Evolutionary conservation across 1,140 invertebrate species (phyloP).

Genomic region (Probaryconus sp.): DNA sequence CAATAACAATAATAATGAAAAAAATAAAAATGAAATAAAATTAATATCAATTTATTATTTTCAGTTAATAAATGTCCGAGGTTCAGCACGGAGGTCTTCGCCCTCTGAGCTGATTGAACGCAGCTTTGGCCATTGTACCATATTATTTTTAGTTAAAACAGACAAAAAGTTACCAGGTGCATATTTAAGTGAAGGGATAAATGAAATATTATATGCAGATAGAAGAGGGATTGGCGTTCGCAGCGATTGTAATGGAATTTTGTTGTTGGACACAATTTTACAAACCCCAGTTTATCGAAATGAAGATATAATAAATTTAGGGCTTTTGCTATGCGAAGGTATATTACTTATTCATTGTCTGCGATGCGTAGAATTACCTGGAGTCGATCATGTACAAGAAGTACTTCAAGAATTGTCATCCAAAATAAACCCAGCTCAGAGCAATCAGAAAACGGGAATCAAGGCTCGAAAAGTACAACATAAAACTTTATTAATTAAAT

Average conservation of each 20-base stretch:
- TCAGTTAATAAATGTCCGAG: no score
- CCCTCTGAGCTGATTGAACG: no score
- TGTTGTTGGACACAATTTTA: conserved; percentile 91
- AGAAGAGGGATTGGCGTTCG: conserved; percentile 88
- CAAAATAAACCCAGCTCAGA: conserved; percentile 84
- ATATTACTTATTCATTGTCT: conserved; percentile 89
- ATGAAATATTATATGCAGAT: conserved; percentile 90
- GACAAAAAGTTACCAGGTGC: no score
- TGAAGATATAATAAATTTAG: conserved; percentile 88
- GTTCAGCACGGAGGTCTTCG: no score
- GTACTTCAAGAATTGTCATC: conserved; percentile 87
- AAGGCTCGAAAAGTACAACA: conserved; percentile 88
- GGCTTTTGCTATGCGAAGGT: conserved; percentile 91
- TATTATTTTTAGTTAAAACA: no score
- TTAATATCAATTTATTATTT: no score
- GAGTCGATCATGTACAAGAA: conserved; percentile 86
- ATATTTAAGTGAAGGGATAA: conserved; percentile 86
- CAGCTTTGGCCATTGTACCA: no score
- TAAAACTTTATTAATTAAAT: conserved; percentile 9
- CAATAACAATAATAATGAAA: no score
- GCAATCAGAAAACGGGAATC: conserved; percentile 87
- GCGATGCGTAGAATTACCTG: conserved; percentile 83
- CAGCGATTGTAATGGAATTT: conserved; percentile 92
- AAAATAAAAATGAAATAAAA: no score
- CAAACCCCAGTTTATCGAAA: conserved; percentile 86